Evolutionary conservation across 1,140 invertebrate species (phyloP).

Genomic region (Drosophila ananassae): DNA sequence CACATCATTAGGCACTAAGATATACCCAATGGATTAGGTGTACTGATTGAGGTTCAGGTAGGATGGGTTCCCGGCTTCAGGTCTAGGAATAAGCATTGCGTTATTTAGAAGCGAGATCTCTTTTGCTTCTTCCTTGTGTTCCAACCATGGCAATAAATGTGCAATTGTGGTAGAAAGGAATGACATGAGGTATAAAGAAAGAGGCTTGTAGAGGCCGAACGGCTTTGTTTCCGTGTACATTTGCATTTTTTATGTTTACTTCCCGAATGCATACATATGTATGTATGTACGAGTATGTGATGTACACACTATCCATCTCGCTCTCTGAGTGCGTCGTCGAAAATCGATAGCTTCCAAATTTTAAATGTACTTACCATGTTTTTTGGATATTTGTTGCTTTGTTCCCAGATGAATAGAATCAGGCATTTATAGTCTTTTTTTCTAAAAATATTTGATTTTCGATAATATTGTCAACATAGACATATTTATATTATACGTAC

Average conservation of each 20-base stretch:
- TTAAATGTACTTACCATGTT: conserved; percentile 30
- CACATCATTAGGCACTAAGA: conserved; percentile 43
- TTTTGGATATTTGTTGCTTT: conserved; percentile 14
- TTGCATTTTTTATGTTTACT: conserved; percentile 57
- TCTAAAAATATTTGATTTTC: no score
- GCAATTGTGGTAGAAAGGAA: background rate
- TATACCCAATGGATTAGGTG: background rate
- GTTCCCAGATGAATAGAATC: background rate
- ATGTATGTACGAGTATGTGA: background rate
- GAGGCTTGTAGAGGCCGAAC: background rate
- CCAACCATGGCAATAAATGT: background rate
- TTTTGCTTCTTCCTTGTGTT: background rate
- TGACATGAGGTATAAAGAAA: background rate
- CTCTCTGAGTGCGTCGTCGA: background rate
- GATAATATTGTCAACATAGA: no score
- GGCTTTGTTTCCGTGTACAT: conserved; percentile 29
- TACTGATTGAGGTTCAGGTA: background rate
- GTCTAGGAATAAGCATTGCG: background rate
- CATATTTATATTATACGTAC: no score
- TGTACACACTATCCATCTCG: conserved; percentile 1
- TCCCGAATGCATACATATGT: conserved; percentile 19
- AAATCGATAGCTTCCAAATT: conserved; percentile 44
- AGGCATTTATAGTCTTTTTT: no score
- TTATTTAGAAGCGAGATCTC: background rate
- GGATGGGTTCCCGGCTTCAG: no score